phyloP scores from a whole-genome alignment of 2,113 vertebrate species.

The Datnioides undecimradiatus region DNA sequence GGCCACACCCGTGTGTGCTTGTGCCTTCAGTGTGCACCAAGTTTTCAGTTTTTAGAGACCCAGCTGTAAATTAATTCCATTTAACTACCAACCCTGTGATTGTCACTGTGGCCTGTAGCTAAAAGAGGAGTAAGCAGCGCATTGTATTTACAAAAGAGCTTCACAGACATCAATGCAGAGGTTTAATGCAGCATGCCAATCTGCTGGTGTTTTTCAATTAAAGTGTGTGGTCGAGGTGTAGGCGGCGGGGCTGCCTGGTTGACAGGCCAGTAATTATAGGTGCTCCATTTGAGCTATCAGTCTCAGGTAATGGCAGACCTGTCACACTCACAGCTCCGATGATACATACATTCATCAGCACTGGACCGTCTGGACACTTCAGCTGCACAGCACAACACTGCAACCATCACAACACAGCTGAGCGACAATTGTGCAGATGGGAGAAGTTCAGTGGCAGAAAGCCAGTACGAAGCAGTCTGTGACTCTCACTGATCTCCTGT shows the following conservation, averaged over 20 bases:
- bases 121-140: conserved; percentile 18
- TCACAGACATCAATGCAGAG: conserved; percentile 25
- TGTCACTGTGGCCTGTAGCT: background rate
- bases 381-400: conserved; percentile 29
- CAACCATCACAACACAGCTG: background rate
- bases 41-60: background rate
- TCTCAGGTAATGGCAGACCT: conserved; percentile 72
- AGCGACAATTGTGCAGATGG: background rate
- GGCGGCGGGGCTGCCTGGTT: conserved; percentile 36
- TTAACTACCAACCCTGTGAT: conserved; percentile 13
- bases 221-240: conserved; percentile 42
- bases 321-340: conserved; percentile 65
- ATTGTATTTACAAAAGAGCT: conserved; percentile 41
- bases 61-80: background rate
- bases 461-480: background rate
- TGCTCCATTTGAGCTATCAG: conserved; percentile 70
- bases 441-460: conserved; percentile 1
- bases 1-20: too few species aligned
- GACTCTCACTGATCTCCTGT: background rate
- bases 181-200: conserved; percentile 69
- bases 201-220: conserved; percentile 71
- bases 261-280: conserved; percentile 80
- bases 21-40: background rate
- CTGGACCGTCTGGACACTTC: conserved; percentile 46
- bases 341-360: conserved; percentile 68